Base-by-base conservation (phyloP, 2,113 vertebrate species). In the Candoia aspera region DNA sequence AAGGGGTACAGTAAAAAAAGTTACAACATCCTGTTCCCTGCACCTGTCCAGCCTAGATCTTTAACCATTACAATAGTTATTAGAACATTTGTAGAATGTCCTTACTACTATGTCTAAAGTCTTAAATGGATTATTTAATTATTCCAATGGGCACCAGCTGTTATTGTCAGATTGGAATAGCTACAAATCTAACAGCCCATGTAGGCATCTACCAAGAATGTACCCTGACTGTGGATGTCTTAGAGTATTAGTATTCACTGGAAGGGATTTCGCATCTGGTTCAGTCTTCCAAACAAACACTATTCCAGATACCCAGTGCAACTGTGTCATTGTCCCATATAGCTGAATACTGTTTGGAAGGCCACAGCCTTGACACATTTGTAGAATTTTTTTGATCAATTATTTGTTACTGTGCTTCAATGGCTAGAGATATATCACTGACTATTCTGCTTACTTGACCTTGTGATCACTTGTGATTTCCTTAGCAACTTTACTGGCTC, bases 231-330 rank as follows among this genome's bases (percentile, higher is more conserved):
- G n/a, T 29, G 88, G 46, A 37, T n/a, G 58, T 37, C 1, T 62
- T 54, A 37, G 42, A 5, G 26, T 62, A 84, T 84, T 88, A 92
- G 57, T 57, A 92, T 84, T 89, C 73, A 62, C 1, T 68, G 91
- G 2, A 89, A 91, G 17, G 26, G 73, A 84, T 89, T 23, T 89
- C 23, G 60, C 23, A 23, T 42, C 23, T 53, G 54, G 58, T 2
- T 12, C 33, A 57, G 93, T 92, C 6, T 90, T 91, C 33, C 91
- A 49, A 59, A 83, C 93, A 93, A 91, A 83, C 21, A 15, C 0
- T 1, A 9, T 0, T 1, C 23, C 68, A 42, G 83, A 57, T 29
- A 60, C 19, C 5, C 64, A 83, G 57, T 2, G 26, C 42, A 62
- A 33, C 46, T 84, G 23, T 89, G 68, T 84, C 79, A 15, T 91